A percentile compares a stretch with the other conserved stretches of the same genome.
Evolutionary conservation across 2,888 invertebrate species (phyloP).

Genomic region (Lobophora halterata): DNA sequence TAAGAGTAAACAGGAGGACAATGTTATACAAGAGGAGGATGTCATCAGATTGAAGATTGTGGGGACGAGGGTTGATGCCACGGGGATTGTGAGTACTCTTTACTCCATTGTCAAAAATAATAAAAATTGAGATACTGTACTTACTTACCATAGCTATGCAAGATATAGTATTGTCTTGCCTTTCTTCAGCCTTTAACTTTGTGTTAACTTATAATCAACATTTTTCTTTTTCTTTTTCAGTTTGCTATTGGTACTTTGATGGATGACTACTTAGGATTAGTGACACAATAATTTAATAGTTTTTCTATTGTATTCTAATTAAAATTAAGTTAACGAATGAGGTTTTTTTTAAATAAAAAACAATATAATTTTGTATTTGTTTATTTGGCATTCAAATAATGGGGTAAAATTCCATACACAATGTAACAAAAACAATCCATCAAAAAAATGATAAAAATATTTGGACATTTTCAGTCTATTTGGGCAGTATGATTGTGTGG

Average conservation of each 20-base stretch:
- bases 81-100: conserved; percentile 94
- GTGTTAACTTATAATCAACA: not conserved
- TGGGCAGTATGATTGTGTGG: conserved; percentile 62
- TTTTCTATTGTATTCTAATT: conserved; percentile 14
- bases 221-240: conserved; percentile 80
- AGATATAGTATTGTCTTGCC: too few relatives aligned
- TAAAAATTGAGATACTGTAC: too few relatives aligned
- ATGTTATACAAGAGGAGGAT: conserved; percentile 97
- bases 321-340: conserved; percentile 29
- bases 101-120: not conserved
- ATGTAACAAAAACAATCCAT: conserved; percentile 73
- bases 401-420: conserved; percentile 68
- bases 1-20: conserved; percentile 98
- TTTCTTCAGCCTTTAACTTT: not conserved
- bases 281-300: conserved; percentile 62
- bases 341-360: conserved; percentile 44
- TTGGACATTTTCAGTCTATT: conserved; percentile 78
- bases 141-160: too few relatives aligned
- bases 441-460: conserved; percentile 67
- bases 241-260: conserved; percentile 99
- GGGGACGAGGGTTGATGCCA: conserved; percentile 98
- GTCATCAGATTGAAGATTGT: conserved; percentile 99
- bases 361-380: conserved; percentile 47
- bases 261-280: conserved; percentile 97
- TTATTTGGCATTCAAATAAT: conserved; percentile 80